Evolutionary conservation across 2,888 invertebrate species (phyloP).

Genomic region (Cephus runcator): DNA sequence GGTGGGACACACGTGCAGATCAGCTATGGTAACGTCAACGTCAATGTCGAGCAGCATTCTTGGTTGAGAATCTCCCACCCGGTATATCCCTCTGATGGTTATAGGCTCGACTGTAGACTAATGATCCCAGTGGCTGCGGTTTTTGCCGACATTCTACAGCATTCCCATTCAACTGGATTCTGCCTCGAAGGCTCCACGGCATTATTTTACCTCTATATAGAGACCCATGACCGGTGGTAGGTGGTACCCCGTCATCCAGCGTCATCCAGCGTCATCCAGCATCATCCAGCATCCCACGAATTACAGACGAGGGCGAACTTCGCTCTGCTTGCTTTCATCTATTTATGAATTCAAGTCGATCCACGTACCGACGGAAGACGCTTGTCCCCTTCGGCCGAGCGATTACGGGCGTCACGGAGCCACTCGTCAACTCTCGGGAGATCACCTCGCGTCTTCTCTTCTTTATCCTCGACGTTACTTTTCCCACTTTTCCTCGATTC

Average conservation of each 20-base stretch:
- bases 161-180: constrained; percentile 63
- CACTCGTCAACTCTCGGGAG: too few species aligned
- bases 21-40: too few species aligned
- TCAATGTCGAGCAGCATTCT: neutral
- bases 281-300: neutral
- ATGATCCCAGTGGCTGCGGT: constrained; percentile 62
- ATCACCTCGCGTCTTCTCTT: too few species aligned
- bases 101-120: constrained; percentile 61
- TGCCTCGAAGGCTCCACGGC: constrained; percentile 33
- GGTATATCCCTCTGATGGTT: constrained; percentile 37
- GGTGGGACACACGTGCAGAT: too few species aligned
- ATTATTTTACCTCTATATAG: constrained; percentile 39
- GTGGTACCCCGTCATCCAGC: neutral
- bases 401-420: too few species aligned
- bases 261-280: neutral
- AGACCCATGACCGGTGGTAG: constrained; percentile 18
- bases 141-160: constrained; percentile 65
- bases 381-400: too few species aligned
- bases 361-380: too few species aligned
- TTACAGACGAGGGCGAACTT: neutral
- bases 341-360: too few species aligned
- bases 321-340: too few species aligned
- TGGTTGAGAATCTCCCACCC: neutral
- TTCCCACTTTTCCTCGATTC: too few species aligned
- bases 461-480: too few species aligned